These are phyloP conservation scores for Dryadula phaetusa DNA, from an alignment of 2,888 invertebrate genomes.

Conservation along the genomic window DNA sequence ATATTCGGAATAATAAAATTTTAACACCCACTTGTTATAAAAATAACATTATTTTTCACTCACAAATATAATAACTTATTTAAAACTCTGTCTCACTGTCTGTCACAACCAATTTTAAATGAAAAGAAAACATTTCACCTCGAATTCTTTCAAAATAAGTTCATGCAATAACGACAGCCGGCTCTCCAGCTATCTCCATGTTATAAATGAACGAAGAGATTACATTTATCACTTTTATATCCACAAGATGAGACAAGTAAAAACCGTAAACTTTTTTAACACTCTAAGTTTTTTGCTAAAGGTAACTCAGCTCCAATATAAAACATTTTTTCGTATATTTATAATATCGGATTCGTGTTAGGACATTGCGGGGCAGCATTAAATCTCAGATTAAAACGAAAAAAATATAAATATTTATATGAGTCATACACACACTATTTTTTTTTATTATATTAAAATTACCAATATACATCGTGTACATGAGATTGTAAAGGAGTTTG, in stretches of 20 bases:
- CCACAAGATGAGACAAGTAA: conserved; percentile 6
- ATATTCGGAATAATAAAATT: background rate
- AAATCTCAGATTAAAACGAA: no score
- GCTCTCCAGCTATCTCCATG: conserved; percentile 2
- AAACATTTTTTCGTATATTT: no score
- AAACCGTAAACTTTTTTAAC: conserved; percentile 15
- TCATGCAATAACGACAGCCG: conserved; percentile 9
- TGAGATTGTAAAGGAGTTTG: no score
- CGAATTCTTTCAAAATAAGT: conserved; percentile 1
- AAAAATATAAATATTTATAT: no score
- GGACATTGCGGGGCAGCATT: no score
- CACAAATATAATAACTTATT: conserved; percentile 7
- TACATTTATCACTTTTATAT: conserved; percentile 21
- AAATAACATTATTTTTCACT: background rate
- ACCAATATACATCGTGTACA: no score
- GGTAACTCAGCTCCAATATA: no score
- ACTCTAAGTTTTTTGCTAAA: background rate
- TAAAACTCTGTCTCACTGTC: conserved; percentile 7
- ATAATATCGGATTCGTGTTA: no score
- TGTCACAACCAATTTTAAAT: conserved; percentile 12
- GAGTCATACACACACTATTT: no score
- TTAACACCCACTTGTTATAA: background rate
- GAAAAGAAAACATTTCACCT: conserved; percentile 12
- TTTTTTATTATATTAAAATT: no score
- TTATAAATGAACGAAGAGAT: conserved; percentile 17